Base-by-base conservation (phyloP, 2,888 invertebrate genomes). In the Yponomeuta malinellus region DNA sequence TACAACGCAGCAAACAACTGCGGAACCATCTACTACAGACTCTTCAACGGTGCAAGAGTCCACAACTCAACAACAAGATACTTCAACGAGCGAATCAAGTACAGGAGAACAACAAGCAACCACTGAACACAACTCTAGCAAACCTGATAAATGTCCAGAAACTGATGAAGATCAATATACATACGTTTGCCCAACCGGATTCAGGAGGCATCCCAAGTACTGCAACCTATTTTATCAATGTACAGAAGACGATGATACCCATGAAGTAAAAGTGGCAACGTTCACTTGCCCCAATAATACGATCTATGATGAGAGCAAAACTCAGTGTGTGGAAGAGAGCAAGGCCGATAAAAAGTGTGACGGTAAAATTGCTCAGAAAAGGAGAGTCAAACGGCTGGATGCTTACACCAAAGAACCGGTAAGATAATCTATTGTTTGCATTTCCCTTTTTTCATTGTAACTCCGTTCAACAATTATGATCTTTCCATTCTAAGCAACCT, bases 151-250 rank as follows among this genome's bases (percentile, higher is more conserved):
- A 82, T 92, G 93, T 83, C 88, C 93, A 9, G 85, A 95, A 76
- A 88, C 95, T 10, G 94, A 95, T 70, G 94, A 94, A 31, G 95
- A 96, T 73, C 96, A 97, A 86, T 91, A 95, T 74, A 86, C 95
- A 15, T 93, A 95, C 72, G 94, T 96, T 2, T 97, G 97, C 80
- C 97, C 97, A 10, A 96, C 96, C 8, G 96, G 97, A 63, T 97
- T 97, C 86, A 94, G 93, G 79, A 93, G 96, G 74, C 97, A 97
- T 92, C 96, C 97, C 0, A 96, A 95, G 81, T 95, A 95, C 79
- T 97, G 97, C 78, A 96, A 96, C 79, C 85, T 96, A 76, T 97
- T 97, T 88, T 97, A 97, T 81, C 97, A 97, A 83, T 97, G 97
- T 78, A 95, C 95, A 29, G 94, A 93, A 76, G 93, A 93, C 72